Evolutionary conservation across 2,888 invertebrate species (phyloP).

Genomic region (Pristionchus fissidentatus): DNA sequence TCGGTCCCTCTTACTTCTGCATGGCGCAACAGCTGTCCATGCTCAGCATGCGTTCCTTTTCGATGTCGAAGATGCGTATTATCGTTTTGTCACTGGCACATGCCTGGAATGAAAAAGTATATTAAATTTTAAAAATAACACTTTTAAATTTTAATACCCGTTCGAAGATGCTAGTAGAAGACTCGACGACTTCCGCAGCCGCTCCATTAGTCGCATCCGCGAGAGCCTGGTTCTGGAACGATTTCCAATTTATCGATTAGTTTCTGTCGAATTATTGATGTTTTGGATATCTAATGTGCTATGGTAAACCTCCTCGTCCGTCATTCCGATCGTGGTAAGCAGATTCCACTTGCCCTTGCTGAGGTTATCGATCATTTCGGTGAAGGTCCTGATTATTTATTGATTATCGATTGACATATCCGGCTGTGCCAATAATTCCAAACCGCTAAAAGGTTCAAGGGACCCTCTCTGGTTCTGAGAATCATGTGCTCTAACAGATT

Average conservation of each 20-base stretch:
- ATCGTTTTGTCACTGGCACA: neutral
- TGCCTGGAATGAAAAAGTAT: neutral
- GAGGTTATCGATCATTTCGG: neutral
- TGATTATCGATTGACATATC: neutral
- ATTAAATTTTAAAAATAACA: neutral
- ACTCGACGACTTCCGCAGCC: neutral
- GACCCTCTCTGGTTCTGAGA: no score
- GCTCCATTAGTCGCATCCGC: neutral
- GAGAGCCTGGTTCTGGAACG: neutral
- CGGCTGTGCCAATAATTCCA: no score
- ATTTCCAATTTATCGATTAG: neutral
- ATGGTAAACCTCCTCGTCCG: conserved; percentile 29
- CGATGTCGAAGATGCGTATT: conserved; percentile 34
- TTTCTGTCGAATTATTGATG: no score
- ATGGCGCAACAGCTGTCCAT: neutral
- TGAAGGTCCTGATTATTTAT: conserved; percentile 3
- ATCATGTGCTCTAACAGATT: no score
- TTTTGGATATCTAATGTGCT: neutral
- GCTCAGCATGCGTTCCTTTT: neutral
- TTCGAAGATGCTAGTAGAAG: neutral
- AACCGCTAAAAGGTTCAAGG: no score
- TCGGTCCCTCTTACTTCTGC: conserved; percentile 27
- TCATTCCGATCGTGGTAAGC: neutral
- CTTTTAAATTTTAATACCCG: neutral
- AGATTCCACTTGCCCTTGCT: neutral